These are phyloP conservation scores for Heliconius melpomene DNA, from an alignment of 1,140 invertebrate genomes.

Conservation along the genomic window DNA sequence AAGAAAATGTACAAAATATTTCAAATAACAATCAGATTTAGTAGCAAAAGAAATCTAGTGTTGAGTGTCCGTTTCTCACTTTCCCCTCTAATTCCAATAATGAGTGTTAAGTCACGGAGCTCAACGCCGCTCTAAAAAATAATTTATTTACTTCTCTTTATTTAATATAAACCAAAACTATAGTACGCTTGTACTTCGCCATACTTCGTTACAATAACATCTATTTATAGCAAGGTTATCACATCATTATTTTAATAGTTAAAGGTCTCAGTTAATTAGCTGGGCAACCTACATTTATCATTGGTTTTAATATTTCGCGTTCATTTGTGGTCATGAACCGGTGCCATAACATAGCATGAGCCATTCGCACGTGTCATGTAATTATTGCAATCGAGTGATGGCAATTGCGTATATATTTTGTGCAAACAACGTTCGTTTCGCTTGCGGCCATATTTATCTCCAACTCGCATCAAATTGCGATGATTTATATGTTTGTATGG, in stretches of 20 bases:
- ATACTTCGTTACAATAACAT: too few species aligned
- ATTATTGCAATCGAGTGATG: slow-evolving; percentile 30
- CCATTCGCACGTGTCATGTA: slow-evolving; percentile 27
- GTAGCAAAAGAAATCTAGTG: too few species aligned
- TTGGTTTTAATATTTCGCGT: slow-evolving; percentile 30
- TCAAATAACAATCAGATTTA: too few species aligned
- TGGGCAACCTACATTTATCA: slow-evolving; percentile 19
- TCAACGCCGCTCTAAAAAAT: too few species aligned
- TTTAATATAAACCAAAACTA: too few species aligned
- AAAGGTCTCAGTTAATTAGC: slow-evolving; percentile 4
- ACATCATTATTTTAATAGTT: not conserved
- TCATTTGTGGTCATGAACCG: slow-evolving; percentile 27
- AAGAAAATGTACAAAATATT: too few species aligned
- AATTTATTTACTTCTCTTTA: too few species aligned
- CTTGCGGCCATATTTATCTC: slow-evolving; percentile 19
- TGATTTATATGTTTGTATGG: slow-evolving; percentile 9
- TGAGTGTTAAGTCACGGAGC: too few species aligned
- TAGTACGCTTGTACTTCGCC: too few species aligned
- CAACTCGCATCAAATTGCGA: slow-evolving; percentile 11
- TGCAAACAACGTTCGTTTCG: not conserved
- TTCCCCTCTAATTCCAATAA: too few species aligned
- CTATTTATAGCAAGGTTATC: not conserved
- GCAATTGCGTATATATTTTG: slow-evolving; percentile 25
- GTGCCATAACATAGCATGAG: slow-evolving; percentile 26
- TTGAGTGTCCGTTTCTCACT: too few species aligned